Conservation (phyloP, 2,888 invertebrate genomes). For the Malthinus flaveolus region DNA sequence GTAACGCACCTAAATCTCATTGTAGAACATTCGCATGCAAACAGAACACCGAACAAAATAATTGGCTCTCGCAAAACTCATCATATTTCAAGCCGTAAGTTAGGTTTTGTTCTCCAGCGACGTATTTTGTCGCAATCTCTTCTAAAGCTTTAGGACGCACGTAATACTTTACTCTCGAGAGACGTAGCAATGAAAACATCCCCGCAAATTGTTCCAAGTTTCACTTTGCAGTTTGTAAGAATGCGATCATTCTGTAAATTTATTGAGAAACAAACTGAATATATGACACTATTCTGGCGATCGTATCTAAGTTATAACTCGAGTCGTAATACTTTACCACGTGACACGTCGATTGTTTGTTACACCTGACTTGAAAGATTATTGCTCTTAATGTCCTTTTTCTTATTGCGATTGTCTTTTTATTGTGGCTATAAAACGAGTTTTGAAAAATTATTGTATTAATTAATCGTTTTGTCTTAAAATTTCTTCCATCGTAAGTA, state of each 20-base stretch:
- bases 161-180: conserved; percentile 31
- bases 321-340: conserved; percentile 40
- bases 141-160: conserved; percentile 26
- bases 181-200: conserved; percentile 40
- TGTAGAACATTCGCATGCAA: conserved; percentile 42
- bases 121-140: conserved; percentile 34
- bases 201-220: conserved; percentile 50
- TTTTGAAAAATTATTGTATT: too few relatives aligned
- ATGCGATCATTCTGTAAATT: conserved; percentile 49
- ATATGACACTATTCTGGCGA: conserved; percentile 45
- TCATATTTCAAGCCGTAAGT: conserved; percentile 36
- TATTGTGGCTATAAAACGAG: neutral
- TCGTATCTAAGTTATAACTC: conserved; percentile 41
- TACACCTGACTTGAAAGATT: conserved; percentile 49
- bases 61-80: conserved; percentile 39
- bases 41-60: conserved; percentile 41
- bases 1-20: conserved; percentile 37
- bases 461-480: too few relatives aligned
- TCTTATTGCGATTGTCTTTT: conserved; percentile 3
- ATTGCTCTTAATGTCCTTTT: conserved; percentile 36
- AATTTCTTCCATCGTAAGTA: conserved; percentile 6
- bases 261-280: conserved; percentile 48
- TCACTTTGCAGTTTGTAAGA: conserved; percentile 48
- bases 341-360: conserved; percentile 48
- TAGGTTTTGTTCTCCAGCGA: conserved; percentile 28